Evolutionary conservation across 2,113 vertebrate genomes (phyloP).

Genomic region (Calyptomena viridis): DNA sequence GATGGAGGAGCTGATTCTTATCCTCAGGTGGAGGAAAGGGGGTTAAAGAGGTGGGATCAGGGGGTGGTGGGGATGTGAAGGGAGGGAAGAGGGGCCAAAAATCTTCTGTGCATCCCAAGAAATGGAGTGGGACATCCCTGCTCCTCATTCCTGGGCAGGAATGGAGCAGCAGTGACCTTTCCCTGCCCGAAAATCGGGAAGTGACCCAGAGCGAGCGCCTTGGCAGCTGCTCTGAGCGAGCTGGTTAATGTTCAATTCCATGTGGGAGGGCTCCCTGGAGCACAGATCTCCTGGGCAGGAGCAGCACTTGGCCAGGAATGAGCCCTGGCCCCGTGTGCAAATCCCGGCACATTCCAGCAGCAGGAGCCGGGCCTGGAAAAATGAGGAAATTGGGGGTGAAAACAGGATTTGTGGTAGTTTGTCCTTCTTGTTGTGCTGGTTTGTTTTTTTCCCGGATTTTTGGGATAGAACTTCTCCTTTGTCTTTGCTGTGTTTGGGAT

Average conservation of each 20-base stretch:
- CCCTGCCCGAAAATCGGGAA: neutral
- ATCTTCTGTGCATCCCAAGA: too few relatives aligned
- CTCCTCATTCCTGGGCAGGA: neutral
- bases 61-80: rapidly evolving
- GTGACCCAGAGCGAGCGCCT: neutral
- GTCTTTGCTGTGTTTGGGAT: neutral
- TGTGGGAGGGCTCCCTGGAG: neutral
- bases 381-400: neutral
- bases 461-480: neutral
- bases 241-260: conserved; percentile 10
- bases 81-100: neutral
- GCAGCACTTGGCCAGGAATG: neutral
- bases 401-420: neutral
- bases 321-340: neutral
- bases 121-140: too few relatives aligned
- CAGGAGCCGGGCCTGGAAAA: neutral
- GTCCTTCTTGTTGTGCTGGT: too few relatives aligned
- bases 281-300: neutral
- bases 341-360: neutral
- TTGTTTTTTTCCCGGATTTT: too few relatives aligned
- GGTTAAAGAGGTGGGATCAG: neutral
- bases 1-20: neutral
- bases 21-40: rapidly evolving
- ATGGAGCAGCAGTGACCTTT: neutral
- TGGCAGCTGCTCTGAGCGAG: neutral